phyloP scores from a whole-genome alignment of 2,888 invertebrate species.

The Synergus itoensis region DNA sequence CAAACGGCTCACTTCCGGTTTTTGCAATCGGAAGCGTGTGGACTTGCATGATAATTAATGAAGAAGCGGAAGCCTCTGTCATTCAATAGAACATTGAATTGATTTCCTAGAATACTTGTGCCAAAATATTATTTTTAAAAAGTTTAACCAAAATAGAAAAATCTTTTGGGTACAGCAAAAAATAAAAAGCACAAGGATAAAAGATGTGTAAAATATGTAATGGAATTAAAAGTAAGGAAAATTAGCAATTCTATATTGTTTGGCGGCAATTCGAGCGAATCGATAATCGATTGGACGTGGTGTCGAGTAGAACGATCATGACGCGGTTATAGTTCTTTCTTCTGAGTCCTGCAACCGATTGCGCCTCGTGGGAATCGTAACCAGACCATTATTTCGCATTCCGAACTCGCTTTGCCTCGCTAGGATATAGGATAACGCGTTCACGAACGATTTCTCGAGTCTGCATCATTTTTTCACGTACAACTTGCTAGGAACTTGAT shows the following conservation, averaged over 20 bases:
- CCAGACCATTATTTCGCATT: slow-evolving; percentile 41
- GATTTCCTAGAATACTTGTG: background rate
- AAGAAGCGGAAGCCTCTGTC: background rate
- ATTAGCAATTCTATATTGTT: slow-evolving; percentile 25
- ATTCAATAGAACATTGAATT: background rate
- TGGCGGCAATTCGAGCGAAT: background rate
- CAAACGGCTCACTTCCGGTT: slow-evolving; percentile 5
- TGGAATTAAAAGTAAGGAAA: slow-evolving; percentile 14
- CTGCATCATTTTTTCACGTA: background rate
- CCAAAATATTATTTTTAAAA: background rate
- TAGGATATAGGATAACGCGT: slow-evolving; percentile 26
- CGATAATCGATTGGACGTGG: slow-evolving; percentile 31
- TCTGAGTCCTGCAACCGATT: slow-evolving; percentile 28
- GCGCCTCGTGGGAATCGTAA: slow-evolving; percentile 37
- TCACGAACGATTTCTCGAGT: background rate
- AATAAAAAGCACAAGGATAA: background rate
- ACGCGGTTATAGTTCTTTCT: slow-evolving; percentile 16
- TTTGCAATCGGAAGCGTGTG: slow-evolving; percentile 9
- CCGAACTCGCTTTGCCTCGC: background rate
- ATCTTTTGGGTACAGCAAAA: background rate
- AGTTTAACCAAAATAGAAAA: background rate
- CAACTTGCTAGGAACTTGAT: slow-evolving; percentile 26
- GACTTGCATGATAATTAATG: slow-evolving; percentile 21
- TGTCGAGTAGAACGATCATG: slow-evolving; percentile 23
- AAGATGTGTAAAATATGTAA: background rate